Evolutionary conservation across 37 sponge, comb jelly and placozoan species (phyloP), one percentile per base, ranked within the genome.

Genomic region (Cladorhizidae sp.): DNA sequence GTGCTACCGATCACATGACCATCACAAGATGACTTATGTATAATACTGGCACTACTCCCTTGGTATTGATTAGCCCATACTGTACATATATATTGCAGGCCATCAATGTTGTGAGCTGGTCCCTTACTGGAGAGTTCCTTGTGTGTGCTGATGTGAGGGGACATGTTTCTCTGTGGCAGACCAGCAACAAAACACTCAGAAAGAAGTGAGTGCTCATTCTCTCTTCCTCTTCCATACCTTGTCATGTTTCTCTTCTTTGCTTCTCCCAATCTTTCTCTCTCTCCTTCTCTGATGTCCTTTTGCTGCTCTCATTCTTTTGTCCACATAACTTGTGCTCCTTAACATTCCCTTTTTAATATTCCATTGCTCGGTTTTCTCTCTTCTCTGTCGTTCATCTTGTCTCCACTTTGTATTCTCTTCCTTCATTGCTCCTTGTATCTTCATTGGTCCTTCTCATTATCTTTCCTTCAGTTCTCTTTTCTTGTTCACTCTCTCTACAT

Each of bases 51-150:
- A 54, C 55, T 54, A 54, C 55, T 17, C 55, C 55, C 17, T 20
- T 54, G 17, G 55, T 54, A 54, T 12, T 54, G 55, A 54, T 12
- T 12, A 20, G 55, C 17, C 17, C 55, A 54, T 17, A 12, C 62
- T 31, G 67, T 31, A 32, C 17, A 35, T 65, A 36, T 64, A 5
- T 70, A 9, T 77, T 32, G 65, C 74, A 90, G 87, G 67, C 26
- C 21, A 68, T 86, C 18, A 82, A 90, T 55, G 87, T 86, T 1
- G 78, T 81, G 54, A 37, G 61, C 33, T 92, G 92, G 92, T 87
- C 85, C 23, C 85, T 69, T 12, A 72, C 78, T 87, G 88, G 85
- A 22, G 35, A 54, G 0, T 83, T 40, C 38, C 54, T 91, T 42
- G 92, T 84, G 3, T 43, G 68, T 36, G 92, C 77, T 8, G 82